Evolutionary conservation across 2,888 invertebrate species (phyloP).

Genomic region (Fragum whitleyi): DNA sequence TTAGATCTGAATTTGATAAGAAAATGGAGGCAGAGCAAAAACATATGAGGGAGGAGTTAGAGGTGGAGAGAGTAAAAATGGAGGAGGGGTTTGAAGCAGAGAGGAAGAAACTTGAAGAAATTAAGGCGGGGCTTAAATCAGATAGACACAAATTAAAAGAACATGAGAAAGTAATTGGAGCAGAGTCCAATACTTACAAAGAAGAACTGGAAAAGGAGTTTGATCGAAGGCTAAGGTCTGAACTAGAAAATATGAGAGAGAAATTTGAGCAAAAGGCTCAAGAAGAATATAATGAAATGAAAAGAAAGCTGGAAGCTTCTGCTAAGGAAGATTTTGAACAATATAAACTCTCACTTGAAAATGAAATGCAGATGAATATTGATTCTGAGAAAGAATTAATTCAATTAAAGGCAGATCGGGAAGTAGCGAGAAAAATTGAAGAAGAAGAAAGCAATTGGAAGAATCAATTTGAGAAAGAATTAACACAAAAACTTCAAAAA

Average conservation of each 20-base stretch:
- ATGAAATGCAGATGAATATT: slow-evolving; percentile 43
- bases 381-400: slow-evolving; percentile 51
- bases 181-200: slow-evolving; percentile 25
- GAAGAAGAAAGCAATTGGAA: slow-evolving; percentile 68
- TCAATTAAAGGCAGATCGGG: slow-evolving; percentile 52
- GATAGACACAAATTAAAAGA: slow-evolving; percentile 3
- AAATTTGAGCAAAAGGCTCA: slow-evolving; percentile 55
- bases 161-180: neutral
- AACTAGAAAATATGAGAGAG: slow-evolving; percentile 43
- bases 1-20: slow-evolving; percentile 46
- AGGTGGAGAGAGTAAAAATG: slow-evolving; percentile 22
- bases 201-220: slow-evolving; percentile 33
- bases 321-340: slow-evolving; percentile 44
- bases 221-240: slow-evolving; percentile 44
- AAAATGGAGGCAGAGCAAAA: slow-evolving; percentile 49
- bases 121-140: slow-evolving; percentile 42
- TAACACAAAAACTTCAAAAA: slow-evolving; percentile 49
- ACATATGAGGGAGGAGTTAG: slow-evolving; percentile 46
- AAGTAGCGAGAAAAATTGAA: slow-evolving; percentile 61
- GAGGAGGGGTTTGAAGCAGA: slow-evolving; percentile 46
- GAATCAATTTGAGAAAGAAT: slow-evolving; percentile 63
- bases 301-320: slow-evolving; percentile 39
- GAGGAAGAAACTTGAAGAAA: slow-evolving; percentile 27
- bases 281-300: slow-evolving; percentile 38
- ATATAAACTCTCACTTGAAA: slow-evolving; percentile 44